Percentiles rank a stretch among this genome's conserved stretches.
Conservation (phyloP, 92 coral and sea anemone genomes). For the Phenganax stokvisi region DNA sequence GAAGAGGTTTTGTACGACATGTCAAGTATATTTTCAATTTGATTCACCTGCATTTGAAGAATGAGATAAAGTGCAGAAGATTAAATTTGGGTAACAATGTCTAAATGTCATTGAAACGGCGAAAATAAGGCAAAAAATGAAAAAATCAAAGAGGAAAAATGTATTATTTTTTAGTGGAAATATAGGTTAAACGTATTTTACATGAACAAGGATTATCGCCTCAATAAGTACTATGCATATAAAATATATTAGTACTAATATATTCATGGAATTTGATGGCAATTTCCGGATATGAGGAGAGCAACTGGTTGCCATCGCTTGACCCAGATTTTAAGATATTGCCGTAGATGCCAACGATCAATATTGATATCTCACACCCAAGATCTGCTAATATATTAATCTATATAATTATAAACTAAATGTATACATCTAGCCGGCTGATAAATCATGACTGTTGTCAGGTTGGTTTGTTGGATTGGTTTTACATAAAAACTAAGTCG, state of each 20-base stretch:
- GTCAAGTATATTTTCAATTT: conserved; percentile 1
- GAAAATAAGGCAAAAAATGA: too few species aligned
- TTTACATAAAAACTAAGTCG: too few species aligned
- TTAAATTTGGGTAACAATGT: conserved; percentile 16
- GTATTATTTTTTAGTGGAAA: conserved; percentile 19
- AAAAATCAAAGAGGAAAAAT: too few species aligned
- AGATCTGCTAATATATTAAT: conserved; percentile 23
- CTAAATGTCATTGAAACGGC: conserved; percentile 23
- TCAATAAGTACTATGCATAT: neutral
- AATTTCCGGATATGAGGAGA: conserved; percentile 16
- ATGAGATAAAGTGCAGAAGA: conserved; percentile 26
- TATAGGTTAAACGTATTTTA: neutral
- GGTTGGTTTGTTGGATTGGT: neutral
- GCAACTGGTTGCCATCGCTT: neutral
- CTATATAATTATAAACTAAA: neutral
- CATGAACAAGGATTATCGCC: neutral
- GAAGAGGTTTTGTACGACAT: conserved; percentile 46
- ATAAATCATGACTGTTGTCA: neutral
- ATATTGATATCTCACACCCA: conserved; percentile 31
- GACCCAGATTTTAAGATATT: neutral
- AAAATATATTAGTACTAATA: conserved; percentile 10
- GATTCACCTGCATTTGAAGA: conserved; percentile 1
- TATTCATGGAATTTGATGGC: conserved; percentile 41
- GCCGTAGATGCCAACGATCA: neutral
- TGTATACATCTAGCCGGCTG: neutral